phyloP scores from a whole-genome alignment of 64 coral and sea anemone genomes.

The Dendrophyllia cribrosa region DNA sequence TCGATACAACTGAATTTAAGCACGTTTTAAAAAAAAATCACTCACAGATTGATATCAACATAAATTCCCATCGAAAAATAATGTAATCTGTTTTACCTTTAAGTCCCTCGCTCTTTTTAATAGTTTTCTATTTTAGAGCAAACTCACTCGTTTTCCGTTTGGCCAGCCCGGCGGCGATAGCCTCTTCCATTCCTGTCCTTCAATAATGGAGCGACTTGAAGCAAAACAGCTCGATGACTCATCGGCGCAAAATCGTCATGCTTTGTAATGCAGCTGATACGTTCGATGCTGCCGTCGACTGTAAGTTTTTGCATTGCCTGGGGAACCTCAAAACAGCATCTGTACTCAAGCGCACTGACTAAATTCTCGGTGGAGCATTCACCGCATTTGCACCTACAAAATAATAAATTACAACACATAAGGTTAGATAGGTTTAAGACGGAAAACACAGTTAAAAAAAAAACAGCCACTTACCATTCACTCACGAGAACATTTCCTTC shows the following conservation, averaged over 20 bases:
- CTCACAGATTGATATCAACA: too few relatives aligned
- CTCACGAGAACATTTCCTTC: slow-evolving; percentile 13
- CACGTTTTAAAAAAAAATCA: too few relatives aligned
- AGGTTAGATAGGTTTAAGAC: neutral
- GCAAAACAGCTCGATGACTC: slow-evolving; percentile 7
- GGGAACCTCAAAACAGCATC: slow-evolving; percentile 33
- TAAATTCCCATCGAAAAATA: too few relatives aligned
- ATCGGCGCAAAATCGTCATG: slow-evolving; percentile 49
- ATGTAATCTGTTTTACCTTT: too few relatives aligned
- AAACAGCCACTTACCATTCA: slow-evolving; percentile 28
- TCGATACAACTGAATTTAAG: too few relatives aligned
- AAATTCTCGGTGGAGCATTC: slow-evolving; percentile 17
- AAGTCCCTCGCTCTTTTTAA: too few relatives aligned
- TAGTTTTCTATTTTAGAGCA: too few relatives aligned
- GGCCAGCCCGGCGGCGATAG: too few relatives aligned
- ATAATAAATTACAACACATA: too few relatives aligned
- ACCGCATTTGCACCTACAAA: slow-evolving; percentile 24
- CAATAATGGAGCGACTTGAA: slow-evolving; percentile 44
- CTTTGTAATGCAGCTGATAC: slow-evolving; percentile 23
- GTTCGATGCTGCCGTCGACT: slow-evolving; percentile 32
- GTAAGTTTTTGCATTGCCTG: slow-evolving; percentile 13
- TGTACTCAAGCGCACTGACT: slow-evolving; percentile 26
- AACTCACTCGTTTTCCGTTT: too few relatives aligned
- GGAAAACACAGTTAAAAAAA: neutral
- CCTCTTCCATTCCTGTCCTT: neutral